These are phyloP conservation scores for Chymomyza costata DNA, from an alignment of 1,140 invertebrate species.

Conservation along the genomic window DNA sequence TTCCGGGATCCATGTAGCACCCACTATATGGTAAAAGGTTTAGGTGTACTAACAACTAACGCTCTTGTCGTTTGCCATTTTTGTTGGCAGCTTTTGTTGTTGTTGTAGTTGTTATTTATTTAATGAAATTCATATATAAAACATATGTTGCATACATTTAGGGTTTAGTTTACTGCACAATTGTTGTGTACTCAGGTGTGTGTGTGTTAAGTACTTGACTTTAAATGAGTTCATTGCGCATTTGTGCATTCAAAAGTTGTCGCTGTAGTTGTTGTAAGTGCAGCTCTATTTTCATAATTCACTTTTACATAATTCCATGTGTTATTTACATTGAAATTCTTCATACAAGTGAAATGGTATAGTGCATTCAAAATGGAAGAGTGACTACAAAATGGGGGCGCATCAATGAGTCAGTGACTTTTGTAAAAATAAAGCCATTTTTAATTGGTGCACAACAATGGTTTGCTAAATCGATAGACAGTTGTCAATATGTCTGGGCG, in stretches of 20 bases:
- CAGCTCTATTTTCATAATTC: not conserved
- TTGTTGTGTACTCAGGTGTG: not conserved
- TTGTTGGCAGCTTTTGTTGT: too few species aligned
- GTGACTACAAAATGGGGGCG: too few species aligned
- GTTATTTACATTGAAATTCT: too few species aligned
- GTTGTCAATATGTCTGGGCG: too few species aligned
- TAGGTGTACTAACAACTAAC: not conserved
- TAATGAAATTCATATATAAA: constrained; percentile 58
- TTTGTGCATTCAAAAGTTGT: constrained; percentile 21
- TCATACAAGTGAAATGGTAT: too few species aligned
- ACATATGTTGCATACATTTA: constrained; percentile 44
- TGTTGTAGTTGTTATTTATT: constrained; percentile 40
- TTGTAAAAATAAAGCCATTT: too few species aligned
- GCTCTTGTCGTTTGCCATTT: constrained; percentile 29
- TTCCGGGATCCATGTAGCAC: constrained; percentile 34
- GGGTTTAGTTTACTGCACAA: not conserved
- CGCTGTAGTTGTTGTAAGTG: constrained; percentile 3
- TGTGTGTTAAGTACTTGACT: constrained; percentile 36
- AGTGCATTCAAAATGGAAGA: too few species aligned
- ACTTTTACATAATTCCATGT: too few species aligned
- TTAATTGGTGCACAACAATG: too few species aligned
- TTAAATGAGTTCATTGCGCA: constrained; percentile 48
- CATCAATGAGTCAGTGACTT: too few species aligned
- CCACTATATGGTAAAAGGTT: constrained; percentile 46
- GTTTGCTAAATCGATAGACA: too few species aligned